Evolutionary conservation across 2,888 invertebrate species (phyloP).

Genomic region (Odontomyia ornata): DNA sequence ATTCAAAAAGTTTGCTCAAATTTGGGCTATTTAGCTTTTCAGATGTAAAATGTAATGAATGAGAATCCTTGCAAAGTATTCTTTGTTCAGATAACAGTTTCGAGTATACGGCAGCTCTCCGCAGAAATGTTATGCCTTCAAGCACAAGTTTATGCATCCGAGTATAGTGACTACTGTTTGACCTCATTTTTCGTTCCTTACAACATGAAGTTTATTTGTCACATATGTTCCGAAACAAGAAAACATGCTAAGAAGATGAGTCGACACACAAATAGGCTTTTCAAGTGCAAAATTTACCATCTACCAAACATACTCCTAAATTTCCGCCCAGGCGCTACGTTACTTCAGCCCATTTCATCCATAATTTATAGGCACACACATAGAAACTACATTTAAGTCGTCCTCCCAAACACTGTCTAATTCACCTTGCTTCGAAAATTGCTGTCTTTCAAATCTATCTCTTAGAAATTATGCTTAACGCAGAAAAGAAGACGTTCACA

Average conservation of each 20-base stretch:
- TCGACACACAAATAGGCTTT: neutral
- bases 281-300: neutral
- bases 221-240: neutral
- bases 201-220: neutral
- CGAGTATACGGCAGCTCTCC: too few species aligned
- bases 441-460: constrained; percentile 15
- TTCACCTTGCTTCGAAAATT: neutral
- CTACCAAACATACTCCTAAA: neutral
- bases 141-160: too few species aligned
- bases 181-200: neutral
- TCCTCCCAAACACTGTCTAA: neutral
- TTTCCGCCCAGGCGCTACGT: neutral
- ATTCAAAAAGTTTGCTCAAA: too few species aligned
- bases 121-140: too few species aligned
- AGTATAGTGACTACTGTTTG: neutral
- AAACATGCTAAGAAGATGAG: neutral
- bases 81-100: too few species aligned
- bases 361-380: constrained; percentile 12
- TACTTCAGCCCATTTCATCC: constrained; percentile 29
- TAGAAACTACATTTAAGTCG: neutral
- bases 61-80: too few species aligned
- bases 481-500: too few species aligned
- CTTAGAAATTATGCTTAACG: too few species aligned
- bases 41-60: too few species aligned
- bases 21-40: too few species aligned